These are phyloP conservation scores for Pachyseris speciosa DNA, from an alignment of 64 coral and sea anemone genomes.

Conservation along the genomic window DNA sequence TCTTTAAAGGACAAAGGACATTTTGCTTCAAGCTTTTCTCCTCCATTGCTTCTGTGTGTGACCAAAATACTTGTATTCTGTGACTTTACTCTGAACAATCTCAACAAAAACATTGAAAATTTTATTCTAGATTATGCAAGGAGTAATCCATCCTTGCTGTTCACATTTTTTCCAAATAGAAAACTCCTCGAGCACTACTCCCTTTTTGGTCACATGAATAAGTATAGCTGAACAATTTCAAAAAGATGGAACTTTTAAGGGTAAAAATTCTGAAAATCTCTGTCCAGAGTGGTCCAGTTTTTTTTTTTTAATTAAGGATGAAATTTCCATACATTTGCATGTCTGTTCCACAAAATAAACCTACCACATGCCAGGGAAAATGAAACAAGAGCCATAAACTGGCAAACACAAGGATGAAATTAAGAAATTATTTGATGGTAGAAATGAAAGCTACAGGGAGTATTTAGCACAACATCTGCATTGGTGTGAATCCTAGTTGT, in stretches of 20 bases:
- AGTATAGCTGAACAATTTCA: not conserved
- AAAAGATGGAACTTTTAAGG: not conserved
- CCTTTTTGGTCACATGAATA: not conserved
- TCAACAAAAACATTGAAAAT: conserved; percentile 1
- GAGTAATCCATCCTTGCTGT: not conserved
- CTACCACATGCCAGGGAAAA: not conserved
- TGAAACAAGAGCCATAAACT: not conserved
- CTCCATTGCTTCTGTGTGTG: not conserved
- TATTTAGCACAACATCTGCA: not conserved
- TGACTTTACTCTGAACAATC: conserved; percentile 2
- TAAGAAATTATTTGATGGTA: not conserved
- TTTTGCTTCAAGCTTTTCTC: not conserved
- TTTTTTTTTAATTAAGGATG: not conserved
- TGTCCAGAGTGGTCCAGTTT: not conserved
- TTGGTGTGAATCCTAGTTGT: not conserved
- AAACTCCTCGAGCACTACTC: not conserved
- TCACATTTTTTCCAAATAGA: not conserved
- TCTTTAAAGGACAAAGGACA: not conserved
- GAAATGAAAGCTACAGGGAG: not conserved
- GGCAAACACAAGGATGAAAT: not conserved
- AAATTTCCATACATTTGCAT: conserved; percentile 40
- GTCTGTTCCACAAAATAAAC: not conserved
- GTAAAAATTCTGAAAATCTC: not conserved
- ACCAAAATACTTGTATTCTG: not conserved
- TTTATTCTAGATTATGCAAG: not conserved